Conservation (phyloP, 1,140 invertebrate species). For the Leguminivora glycinivorella region DNA sequence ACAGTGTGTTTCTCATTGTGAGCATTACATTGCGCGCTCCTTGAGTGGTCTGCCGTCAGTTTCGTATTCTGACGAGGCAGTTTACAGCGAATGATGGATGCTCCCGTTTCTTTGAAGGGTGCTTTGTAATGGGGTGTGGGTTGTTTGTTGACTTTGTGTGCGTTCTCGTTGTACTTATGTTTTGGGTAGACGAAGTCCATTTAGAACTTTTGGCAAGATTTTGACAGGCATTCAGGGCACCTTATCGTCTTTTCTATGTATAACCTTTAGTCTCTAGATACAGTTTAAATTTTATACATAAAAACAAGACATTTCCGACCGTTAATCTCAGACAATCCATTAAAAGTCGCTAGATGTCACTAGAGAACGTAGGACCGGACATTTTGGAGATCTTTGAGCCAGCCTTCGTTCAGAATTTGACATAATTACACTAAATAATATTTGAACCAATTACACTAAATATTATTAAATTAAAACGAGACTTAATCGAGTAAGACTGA, state of each 20-base stretch:
- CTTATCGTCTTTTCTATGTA: background rate
- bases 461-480: too few relatives aligned
- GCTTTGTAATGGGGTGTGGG: conserved; percentile 14
- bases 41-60: conserved; percentile 26
- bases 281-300: too few relatives aligned
- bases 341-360: too few relatives aligned
- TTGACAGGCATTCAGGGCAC: background rate
- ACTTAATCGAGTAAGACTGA: too few relatives aligned
- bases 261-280: too few relatives aligned
- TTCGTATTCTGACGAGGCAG: conserved; percentile 10
- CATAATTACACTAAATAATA: too few relatives aligned
- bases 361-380: too few relatives aligned
- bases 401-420: too few relatives aligned
- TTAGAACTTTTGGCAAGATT: background rate
- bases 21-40: conserved; percentile 18
- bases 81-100: conserved; percentile 26
- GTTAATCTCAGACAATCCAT: too few relatives aligned
- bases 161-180: background rate
- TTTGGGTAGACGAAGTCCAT: background rate
- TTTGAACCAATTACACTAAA: too few relatives aligned
- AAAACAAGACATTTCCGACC: too few relatives aligned
- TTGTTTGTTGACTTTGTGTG: conserved; percentile 12
- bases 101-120: conserved; percentile 19
- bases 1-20: conserved; percentile 11
- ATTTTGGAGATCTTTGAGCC: too few relatives aligned